A percentile compares a stretch with the other conserved stretches of the same genome.
phyloP scores from a whole-genome alignment of 2,797 vertebrate species.

The Tapera naevia region DNA sequence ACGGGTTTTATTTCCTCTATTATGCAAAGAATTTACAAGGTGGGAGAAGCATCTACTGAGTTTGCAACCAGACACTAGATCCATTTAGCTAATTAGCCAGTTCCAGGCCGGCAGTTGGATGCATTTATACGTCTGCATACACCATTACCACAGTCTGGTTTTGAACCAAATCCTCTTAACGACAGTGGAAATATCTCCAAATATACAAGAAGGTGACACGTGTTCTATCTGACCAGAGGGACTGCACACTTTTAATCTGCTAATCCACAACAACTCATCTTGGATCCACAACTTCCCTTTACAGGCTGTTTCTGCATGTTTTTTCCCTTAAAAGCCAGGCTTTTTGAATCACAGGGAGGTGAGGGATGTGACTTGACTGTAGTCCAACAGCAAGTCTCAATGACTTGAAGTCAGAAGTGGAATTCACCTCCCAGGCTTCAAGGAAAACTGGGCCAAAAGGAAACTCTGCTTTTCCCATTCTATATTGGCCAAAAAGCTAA shows the following conservation, averaged over 20 bases:
- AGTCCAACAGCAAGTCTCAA: conserved; percentile 45
- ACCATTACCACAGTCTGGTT: not conserved
- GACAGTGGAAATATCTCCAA: not conserved
- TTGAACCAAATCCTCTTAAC: not conserved
- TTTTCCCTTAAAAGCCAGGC: conserved; percentile 31
- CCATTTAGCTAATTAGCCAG: not conserved
- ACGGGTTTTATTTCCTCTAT: conserved; percentile 51
- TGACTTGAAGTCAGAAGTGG: conserved; percentile 54
- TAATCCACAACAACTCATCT: conserved; percentile 24
- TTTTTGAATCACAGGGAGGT: conserved; percentile 35
- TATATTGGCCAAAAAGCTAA: conserved; percentile 3
- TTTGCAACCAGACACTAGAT: not conserved
- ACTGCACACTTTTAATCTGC: conserved; percentile 2
- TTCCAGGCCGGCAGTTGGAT: not conserved
- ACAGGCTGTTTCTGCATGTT: not conserved
- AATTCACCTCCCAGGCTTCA: conserved; percentile 62
- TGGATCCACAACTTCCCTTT: conserved; percentile 24
- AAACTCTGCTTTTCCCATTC: conserved; percentile 64
- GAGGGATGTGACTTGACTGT: conserved; percentile 57
- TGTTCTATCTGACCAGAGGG: not conserved
- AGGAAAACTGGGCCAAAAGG: conserved; percentile 55
- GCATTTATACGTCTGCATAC: not conserved
- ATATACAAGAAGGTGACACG: not conserved
- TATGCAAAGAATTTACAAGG: conserved; percentile 48
- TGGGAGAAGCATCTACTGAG: not conserved